A percentile compares a stretch with the other conserved stretches of the same genome.
Conservation (phyloP, 2,888 invertebrate genomes). For the Druceiella hillmani region DNA sequence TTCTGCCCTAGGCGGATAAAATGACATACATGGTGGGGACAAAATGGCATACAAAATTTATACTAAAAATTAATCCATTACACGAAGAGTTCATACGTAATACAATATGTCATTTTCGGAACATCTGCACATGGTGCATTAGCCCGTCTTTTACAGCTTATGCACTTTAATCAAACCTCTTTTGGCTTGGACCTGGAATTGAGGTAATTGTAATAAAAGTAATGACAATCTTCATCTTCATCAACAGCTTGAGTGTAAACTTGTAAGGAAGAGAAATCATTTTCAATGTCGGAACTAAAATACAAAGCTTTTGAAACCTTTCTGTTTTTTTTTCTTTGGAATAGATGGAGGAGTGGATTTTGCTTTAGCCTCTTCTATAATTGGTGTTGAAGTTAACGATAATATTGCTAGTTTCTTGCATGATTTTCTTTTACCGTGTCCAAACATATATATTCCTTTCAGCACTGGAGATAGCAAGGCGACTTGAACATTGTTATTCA, state of each 20-base stretch:
- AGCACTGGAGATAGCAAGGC: slow-evolving; percentile 20
- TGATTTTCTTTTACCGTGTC: slow-evolving; percentile 24
- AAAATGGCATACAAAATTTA: too few relatives aligned
- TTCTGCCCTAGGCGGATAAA: too few relatives aligned
- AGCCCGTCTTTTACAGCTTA: too few relatives aligned
- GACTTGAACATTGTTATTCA: slow-evolving; percentile 14
- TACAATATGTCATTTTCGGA: too few relatives aligned
- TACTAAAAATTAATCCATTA: too few relatives aligned
- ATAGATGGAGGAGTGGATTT: slow-evolving; percentile 19
- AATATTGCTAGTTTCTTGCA: slow-evolving; percentile 18
- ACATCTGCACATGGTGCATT: slow-evolving; percentile 22
- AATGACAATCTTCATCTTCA: slow-evolving; percentile 22
- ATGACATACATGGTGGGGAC: too few relatives aligned
- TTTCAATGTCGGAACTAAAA: slow-evolving; percentile 14
- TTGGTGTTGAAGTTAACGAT: slow-evolving; percentile 22
- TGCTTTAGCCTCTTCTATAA: slow-evolving; percentile 21
- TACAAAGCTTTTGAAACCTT: slow-evolving; percentile 10
- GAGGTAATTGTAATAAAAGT: slow-evolving; percentile 24
- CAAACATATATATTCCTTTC: slow-evolving; percentile 20
- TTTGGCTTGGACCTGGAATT: slow-evolving; percentile 23
- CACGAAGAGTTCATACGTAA: too few relatives aligned
- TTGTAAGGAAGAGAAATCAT: slow-evolving; percentile 8
- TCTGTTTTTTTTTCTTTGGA: slow-evolving; percentile 17
- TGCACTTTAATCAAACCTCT: slow-evolving; percentile 21
- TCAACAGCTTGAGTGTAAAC: slow-evolving; percentile 8